Evolutionary conservation across 2,797 vertebrate genomes (phyloP), one percentile per base, ranked within the genome.

Genomic region (Xenentodon cancila): DNA sequence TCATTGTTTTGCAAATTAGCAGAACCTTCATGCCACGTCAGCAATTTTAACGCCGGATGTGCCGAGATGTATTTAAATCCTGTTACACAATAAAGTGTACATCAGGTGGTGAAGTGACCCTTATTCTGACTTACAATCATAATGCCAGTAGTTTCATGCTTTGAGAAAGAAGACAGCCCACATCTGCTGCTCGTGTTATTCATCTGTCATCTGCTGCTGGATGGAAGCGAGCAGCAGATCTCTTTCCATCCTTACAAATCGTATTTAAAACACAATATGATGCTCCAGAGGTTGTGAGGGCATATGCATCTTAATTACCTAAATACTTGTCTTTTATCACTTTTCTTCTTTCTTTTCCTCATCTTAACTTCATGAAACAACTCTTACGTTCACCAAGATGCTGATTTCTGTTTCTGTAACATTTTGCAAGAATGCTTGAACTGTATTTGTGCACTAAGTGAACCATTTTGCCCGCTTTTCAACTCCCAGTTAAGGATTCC

Each of bases 171-270:
- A 17, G 50, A 65, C 63, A 61, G 51, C 46, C 76, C 58, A 61
- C 67, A 74, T 84, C 77, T 62, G 65, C 61, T 67, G 52, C 54
- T 57, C 60, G 53, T 57, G 47, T 71, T 27, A 63, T 64, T 68
- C 81, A 86, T 82, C 79, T 82, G 78, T 64, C 80, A 27, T 56
- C 74, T 73, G 66, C 82, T 77, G 84, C 70, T 72, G 46, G 52
- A 79, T 82, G 78, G 77, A 77, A 75, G 57, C 60, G 62, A 77
- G 68, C 71, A 73, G 71, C 64, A 61, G 50, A 21, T 64, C 52
- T 19, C 57, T 49, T 71, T 68, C 45, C 30, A 59, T 56, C 42
- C 54, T 51, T 32, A n/a, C 8, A 5, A 46, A 27, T 44, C 55
- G 72, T 45, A 47, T 57, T 22, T 68, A 66, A 52, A 67, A 73